These are phyloP conservation scores for Silurus lanzhouensis DNA, from an alignment of 2,797 vertebrate genomes.

Conservation along the genomic window DNA sequence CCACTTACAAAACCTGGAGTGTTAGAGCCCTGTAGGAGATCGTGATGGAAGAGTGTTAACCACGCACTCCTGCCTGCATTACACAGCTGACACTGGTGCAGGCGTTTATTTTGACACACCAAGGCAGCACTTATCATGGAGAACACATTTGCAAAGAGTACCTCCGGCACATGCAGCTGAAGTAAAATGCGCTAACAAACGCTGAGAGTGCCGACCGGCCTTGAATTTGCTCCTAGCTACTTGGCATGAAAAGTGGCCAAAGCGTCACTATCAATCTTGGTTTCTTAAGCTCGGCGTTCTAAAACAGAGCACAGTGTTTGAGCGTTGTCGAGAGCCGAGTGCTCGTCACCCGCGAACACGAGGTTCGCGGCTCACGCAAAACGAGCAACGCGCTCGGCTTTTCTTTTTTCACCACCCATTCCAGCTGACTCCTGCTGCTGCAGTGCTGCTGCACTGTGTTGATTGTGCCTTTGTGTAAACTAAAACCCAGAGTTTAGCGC, in stretches of 20 bases:
- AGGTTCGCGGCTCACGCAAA: slow-evolving; percentile 8
- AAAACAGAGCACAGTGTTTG: background rate
- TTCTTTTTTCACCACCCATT: slow-evolving; percentile 12
- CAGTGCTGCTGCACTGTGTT: slow-evolving; percentile 31
- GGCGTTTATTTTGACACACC: slow-evolving; percentile 39
- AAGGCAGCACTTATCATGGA: slow-evolving; percentile 24
- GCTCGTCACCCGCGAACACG: slow-evolving; percentile 1
- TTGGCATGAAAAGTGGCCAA: no score
- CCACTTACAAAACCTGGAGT: background rate
- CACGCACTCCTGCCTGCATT: background rate
- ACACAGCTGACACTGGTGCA: background rate
- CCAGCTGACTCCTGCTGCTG: slow-evolving; percentile 25
- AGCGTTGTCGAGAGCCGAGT: background rate
- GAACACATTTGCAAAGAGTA: slow-evolving; percentile 23
- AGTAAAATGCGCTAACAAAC: slow-evolving; percentile 13
- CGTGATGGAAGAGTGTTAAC: slow-evolving; percentile 20
- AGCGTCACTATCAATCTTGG: background rate
- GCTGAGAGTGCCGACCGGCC: background rate
- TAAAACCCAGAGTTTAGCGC: slow-evolving; percentile 38
- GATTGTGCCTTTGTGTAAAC: slow-evolving; percentile 52
- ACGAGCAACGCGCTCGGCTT: background rate
- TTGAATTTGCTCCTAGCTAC: no score
- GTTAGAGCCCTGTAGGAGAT: background rate
- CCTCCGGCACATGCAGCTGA: slow-evolving; percentile 10
- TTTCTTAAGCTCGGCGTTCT: background rate